phyloP scores from a whole-genome alignment of 1,140 invertebrate species.

The Pseudobourletiella spinata region DNA sequence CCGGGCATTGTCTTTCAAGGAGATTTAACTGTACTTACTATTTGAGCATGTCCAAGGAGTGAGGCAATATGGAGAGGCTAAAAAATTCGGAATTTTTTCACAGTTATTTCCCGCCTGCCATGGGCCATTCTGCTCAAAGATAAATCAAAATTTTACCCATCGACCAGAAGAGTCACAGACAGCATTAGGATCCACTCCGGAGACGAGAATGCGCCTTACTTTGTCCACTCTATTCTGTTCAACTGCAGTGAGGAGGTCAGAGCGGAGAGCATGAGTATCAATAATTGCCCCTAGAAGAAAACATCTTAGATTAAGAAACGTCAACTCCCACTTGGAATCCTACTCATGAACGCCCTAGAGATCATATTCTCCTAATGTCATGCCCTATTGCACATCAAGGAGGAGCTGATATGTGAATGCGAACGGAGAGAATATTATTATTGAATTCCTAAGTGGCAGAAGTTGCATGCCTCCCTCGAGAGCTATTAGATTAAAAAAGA shows the following conservation, averaged over 20 bases:
- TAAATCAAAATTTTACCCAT: conserved; percentile 17
- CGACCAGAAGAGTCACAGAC: conserved; percentile 34
- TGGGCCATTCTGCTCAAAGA: not conserved
- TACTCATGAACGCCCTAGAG: too few relatives aligned
- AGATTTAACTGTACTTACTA: too few relatives aligned
- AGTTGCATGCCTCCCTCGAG: too few relatives aligned
- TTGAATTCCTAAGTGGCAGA: too few relatives aligned
- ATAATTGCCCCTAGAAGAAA: conserved; percentile 13
- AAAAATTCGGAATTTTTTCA: not conserved
- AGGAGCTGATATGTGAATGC: too few relatives aligned
- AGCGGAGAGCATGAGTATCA: conserved; percentile 16
- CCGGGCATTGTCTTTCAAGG: not conserved
- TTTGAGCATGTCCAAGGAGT: conserved; percentile 19
- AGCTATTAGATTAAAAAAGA: too few relatives aligned
- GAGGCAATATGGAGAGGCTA: conserved; percentile 25
- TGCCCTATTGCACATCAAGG: too few relatives aligned
- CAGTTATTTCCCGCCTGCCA: too few relatives aligned
- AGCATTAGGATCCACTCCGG: conserved; percentile 33
- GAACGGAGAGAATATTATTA: too few relatives aligned
- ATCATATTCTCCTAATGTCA: too few relatives aligned
- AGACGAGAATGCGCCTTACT: conserved; percentile 29
- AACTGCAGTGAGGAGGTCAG: conserved; percentile 29
- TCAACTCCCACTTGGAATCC: too few relatives aligned
- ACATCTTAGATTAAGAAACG: too few relatives aligned
- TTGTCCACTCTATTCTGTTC: conserved; percentile 34